Conservation (phyloP, 2,113 vertebrate species). For the Ariopsis seemanni region DNA sequence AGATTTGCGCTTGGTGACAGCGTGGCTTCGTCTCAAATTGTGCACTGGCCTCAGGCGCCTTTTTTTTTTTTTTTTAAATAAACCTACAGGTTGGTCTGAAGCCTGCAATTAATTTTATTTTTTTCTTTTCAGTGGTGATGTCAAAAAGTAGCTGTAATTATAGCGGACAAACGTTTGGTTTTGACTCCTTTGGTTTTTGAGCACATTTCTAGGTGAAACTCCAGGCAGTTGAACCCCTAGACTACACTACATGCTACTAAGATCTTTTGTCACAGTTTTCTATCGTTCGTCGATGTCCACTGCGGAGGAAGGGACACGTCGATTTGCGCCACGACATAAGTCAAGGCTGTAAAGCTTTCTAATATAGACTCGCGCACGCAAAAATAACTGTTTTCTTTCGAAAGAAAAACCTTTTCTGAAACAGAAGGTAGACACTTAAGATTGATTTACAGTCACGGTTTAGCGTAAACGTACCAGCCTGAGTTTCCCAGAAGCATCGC, state of each 20-base stretch:
- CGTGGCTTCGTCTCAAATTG: slow-evolving; percentile 57
- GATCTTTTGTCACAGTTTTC: not conserved
- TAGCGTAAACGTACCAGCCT: too few species aligned
- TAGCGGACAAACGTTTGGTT: not conserved
- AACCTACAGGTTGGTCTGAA: slow-evolving; percentile 31
- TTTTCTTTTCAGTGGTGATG: not conserved
- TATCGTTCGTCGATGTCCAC: not conserved
- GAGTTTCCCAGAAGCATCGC: too few species aligned
- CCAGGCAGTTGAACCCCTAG: not conserved
- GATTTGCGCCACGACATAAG: not conserved
- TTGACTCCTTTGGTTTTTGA: not conserved
- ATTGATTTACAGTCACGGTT: not conserved
- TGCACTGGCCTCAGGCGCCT: slow-evolving; percentile 69
- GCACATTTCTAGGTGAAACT: slow-evolving; percentile 5
- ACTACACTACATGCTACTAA: slow-evolving; percentile 34
- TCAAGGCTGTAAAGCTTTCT: not conserved
- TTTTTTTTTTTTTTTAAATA: not conserved
- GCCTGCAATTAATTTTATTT: not conserved
- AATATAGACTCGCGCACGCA: not conserved
- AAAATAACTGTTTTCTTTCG: not conserved
- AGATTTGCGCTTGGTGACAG: slow-evolving; percentile 72
- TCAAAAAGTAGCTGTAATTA: not conserved
- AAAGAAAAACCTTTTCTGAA: not conserved
- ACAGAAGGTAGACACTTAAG: not conserved
- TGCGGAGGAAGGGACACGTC: not conserved